Percentiles rank a stretch among this genome's conserved stretches.
phyloP scores from a whole-genome alignment of 2,797 vertebrate species.

The Australoheros facetus region DNA sequence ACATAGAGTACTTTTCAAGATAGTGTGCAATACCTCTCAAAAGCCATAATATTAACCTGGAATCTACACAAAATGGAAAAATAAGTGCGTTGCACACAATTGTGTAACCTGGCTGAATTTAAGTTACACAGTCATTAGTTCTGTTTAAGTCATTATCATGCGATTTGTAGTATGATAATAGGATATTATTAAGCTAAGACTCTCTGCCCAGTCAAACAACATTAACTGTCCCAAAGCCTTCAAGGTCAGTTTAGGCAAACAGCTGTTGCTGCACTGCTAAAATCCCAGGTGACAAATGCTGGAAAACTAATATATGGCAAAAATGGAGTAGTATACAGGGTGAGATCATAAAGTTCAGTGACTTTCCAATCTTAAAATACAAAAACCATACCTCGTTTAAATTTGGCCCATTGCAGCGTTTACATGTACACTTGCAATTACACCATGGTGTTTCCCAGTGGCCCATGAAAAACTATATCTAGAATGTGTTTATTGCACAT shows the following conservation, averaged over 20 bases:
- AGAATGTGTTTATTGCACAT: neutral
- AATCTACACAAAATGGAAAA: slow-evolving; percentile 34
- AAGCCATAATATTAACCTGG: neutral
- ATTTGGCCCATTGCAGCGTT: too few species aligned
- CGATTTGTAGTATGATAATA: slow-evolving; percentile 3
- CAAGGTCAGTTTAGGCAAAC: neutral
- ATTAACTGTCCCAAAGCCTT: neutral
- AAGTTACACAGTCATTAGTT: neutral
- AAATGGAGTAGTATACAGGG: neutral
- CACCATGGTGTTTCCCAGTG: neutral
- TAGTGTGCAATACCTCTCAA: neutral
- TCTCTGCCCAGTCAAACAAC: neutral
- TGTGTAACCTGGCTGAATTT: slow-evolving; percentile 17
- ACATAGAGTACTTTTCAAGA: neutral
- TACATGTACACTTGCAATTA: neutral
- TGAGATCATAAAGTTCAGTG: neutral
- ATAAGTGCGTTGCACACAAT: slow-evolving; percentile 6
- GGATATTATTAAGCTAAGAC: neutral
- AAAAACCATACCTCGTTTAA: neutral
- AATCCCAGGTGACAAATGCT: neutral
- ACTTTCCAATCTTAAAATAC: neutral
- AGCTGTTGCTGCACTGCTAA: neutral
- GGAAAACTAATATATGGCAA: neutral
- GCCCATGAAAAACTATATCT: fast-evolving
- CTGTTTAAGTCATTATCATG: neutral